These are phyloP conservation scores for Halcyon senegalensis DNA, from an alignment of 2,113 vertebrate species.

Conservation along the genomic window DNA sequence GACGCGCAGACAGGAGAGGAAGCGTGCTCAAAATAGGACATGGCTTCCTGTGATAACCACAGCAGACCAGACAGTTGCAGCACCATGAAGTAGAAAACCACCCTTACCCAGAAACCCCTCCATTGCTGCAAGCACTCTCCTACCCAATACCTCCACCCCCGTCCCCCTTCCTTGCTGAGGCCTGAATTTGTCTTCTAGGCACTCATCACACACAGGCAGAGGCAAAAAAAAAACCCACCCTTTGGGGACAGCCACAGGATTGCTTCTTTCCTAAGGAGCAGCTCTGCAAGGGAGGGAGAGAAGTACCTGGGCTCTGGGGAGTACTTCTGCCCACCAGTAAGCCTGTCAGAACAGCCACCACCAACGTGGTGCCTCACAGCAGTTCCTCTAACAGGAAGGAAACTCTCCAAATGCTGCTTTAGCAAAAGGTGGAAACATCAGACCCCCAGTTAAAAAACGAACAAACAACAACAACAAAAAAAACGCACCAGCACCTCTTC, in stretches of 20 bases:
- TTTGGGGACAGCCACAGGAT: not conserved
- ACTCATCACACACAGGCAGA: not conserved
- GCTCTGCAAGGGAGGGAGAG: not conserved
- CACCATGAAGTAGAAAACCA: constrained; percentile 21
- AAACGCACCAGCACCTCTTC: not conserved
- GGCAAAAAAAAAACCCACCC: not conserved
- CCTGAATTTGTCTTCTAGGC: not conserved
- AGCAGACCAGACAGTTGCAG: constrained; percentile 31
- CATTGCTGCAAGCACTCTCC: not conserved
- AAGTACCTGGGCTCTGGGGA: not conserved
- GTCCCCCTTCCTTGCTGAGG: rapidly evolving
- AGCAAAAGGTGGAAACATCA: not conserved
- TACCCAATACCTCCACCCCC: not conserved
- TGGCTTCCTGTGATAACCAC: not conserved
- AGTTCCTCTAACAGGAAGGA: constrained; percentile 1
- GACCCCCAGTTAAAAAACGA: not conserved
- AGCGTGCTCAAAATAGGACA: constrained; percentile 28
- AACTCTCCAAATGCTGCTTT: not conserved
- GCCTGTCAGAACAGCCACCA: not conserved
- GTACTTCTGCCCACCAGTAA: not conserved
- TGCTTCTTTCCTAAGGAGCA: constrained; percentile 15
- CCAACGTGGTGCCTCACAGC: not conserved
- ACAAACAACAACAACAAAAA: not conserved
- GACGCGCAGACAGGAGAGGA: not conserved
- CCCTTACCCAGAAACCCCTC: constrained; percentile 29